These are phyloP conservation scores for Actias luna DNA, from an alignment of 2,888 invertebrate genomes.

Conservation along the genomic window DNA sequence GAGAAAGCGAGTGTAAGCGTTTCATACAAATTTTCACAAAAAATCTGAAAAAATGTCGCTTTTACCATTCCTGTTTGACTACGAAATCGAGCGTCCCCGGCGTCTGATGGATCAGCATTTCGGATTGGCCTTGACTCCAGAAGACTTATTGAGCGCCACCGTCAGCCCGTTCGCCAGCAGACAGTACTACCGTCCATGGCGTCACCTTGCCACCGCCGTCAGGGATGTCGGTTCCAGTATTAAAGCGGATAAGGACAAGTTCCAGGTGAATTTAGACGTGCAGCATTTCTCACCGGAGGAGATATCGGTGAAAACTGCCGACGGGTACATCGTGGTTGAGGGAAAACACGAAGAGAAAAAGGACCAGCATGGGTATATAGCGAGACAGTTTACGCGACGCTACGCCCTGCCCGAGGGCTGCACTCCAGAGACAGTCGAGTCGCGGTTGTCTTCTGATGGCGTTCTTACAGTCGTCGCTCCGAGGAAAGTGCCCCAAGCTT, in stretches of 20 bases:
- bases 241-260: constrained; percentile 70
- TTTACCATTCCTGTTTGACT: constrained; percentile 71
- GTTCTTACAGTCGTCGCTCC: constrained; percentile 87
- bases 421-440: constrained; percentile 85
- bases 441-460: constrained; percentile 89
- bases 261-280: constrained; percentile 86
- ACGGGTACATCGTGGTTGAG: constrained; percentile 87
- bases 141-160: constrained; percentile 61
- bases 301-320: constrained; percentile 87
- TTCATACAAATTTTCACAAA: constrained; percentile 17
- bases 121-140: constrained; percentile 73
- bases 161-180: constrained; percentile 46
- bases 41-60: constrained; percentile 64
- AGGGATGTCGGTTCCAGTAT: constrained; percentile 80
- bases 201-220: constrained; percentile 69
- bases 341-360: constrained; percentile 90
- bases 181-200: constrained; percentile 70
- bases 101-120: constrained; percentile 79
- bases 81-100: constrained; percentile 64
- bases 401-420: constrained; percentile 89
- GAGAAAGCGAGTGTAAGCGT: constrained; percentile 19
- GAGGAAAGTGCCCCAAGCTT: constrained; percentile 49
- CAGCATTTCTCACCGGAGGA: constrained; percentile 89
- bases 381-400: constrained; percentile 88
- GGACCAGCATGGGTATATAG: constrained; percentile 88